Base-by-base conservation (phyloP, 2,888 invertebrate genomes). In the Andricus quercusramuli region DNA sequence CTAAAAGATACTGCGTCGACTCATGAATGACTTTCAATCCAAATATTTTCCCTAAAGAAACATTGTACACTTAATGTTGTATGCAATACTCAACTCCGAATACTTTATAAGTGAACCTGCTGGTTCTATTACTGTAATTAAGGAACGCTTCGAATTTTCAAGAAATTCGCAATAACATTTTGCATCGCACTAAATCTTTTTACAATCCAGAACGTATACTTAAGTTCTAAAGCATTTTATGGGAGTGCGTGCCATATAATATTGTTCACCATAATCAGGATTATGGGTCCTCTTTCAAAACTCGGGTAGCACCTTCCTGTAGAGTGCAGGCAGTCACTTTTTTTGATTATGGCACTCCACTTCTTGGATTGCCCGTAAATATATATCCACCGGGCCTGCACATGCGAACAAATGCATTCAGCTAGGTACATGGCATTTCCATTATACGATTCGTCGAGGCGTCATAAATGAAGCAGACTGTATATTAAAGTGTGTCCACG, bases 351-450 rank as follows among this genome's bases (percentile, higher is more conserved):
- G 68, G 68, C 44, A 68, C 68, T 44, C 22, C 22, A 68, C 22
- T 70, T 22, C 47, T 32, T 65, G 65, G 47, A 47, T 65, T 6
- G 64, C 29, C 65, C 4, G 65, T 47, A 47, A 47, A 47, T 44
- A 20, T 29, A 29, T 11, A 20, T 29, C 29, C 29, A 29, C 29
- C 25, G 47, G 44, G 29, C n/a, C 56, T 70, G 17, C 20, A 44
- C 25, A n/a, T 56, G n/a, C n/a, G 20, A 56, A n/a, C 17, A 68
- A 44, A 62, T 65, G 70, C 78, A 80, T 77, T 78, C 78, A 81
- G 80, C 82, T 79, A 79, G 80, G 64, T 82, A 84, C 84, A 84
- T 77, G 83, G 79, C 82, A 84, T 84, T 84, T 84, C 83, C 84
- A 84, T 84, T 84, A 82, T 82, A 70, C 68, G 70, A 80, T 79